phyloP scores from a whole-genome alignment of 2,888 invertebrate genomes.

The Carabus problematicus region DNA sequence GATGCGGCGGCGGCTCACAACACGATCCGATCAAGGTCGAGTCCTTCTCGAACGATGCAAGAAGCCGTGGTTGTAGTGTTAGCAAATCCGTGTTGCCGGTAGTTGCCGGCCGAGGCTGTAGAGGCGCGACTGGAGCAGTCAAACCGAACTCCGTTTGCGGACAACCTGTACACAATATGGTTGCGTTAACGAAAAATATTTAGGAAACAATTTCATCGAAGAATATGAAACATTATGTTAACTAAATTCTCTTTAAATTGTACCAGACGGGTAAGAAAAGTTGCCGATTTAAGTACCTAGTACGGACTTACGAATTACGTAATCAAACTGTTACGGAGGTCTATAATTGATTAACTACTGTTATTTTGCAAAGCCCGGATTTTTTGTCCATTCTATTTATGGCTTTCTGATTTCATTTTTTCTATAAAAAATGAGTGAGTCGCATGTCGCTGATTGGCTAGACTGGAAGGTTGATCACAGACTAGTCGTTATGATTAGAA shows the following conservation, averaged over 20 bases:
- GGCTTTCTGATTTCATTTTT: too few relatives aligned
- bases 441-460: background rate
- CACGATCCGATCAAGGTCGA: constrained; percentile 63
- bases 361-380: too few relatives aligned
- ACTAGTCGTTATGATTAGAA: background rate
- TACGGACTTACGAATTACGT: too few relatives aligned
- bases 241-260: too few relatives aligned
- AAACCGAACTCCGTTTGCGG: constrained; percentile 32
- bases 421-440: background rate
- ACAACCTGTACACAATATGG: constrained; percentile 9
- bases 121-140: constrained; percentile 64
- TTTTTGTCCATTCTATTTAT: too few relatives aligned
- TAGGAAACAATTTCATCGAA: too few relatives aligned
- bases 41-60: constrained; percentile 65
- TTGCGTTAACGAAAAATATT: too few relatives aligned
- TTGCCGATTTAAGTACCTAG: too few relatives aligned
- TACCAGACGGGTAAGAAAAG: too few relatives aligned
- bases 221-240: too few relatives aligned
- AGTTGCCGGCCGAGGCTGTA: constrained; percentile 75
- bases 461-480: background rate
- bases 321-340: too few relatives aligned
- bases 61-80: constrained; percentile 74
- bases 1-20: constrained; percentile 60
- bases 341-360: too few relatives aligned
- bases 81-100: constrained; percentile 73